phyloP scores from a whole-genome alignment of 2,113 vertebrate species.

The Protomyctophum bolini region DNA sequence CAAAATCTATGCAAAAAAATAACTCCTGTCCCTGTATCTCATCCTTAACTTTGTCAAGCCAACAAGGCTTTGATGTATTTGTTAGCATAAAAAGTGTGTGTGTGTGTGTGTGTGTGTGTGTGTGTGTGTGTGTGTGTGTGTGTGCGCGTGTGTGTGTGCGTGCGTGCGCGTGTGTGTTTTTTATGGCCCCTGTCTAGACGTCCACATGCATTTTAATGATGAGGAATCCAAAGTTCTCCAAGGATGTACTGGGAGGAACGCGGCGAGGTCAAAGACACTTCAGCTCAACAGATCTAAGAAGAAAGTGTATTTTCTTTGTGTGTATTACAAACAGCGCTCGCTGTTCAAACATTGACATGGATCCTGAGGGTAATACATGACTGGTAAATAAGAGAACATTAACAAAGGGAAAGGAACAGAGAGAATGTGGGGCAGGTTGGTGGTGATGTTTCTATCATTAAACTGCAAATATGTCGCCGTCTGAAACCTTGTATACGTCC shows the following conservation, averaged over 20 bases:
- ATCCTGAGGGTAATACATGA: background rate
- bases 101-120: no score
- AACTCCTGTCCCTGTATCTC: no score
- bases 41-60: no score
- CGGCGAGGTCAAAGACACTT: background rate
- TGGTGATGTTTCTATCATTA: conserved; percentile 24
- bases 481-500: conserved; percentile 2
- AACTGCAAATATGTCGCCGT: conserved; percentile 6
- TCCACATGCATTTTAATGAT: conserved; percentile 3
- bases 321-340: background rate
- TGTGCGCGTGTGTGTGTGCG: no score
- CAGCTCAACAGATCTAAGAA: conserved; percentile 1
- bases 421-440: background rate
- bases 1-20: no score
- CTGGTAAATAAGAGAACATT: background rate
- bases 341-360: background rate
- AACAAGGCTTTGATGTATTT: no score
- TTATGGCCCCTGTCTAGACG: no score
- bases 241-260: background rate
- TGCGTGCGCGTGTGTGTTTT: no score
- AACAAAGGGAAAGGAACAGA: background rate
- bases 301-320: background rate
- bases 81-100: no score
- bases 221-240: conserved; percentile 20
- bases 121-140: no score